phyloP scores from a whole-genome alignment of 2,797 vertebrate species.

The Chromobotia macracanthus region DNA sequence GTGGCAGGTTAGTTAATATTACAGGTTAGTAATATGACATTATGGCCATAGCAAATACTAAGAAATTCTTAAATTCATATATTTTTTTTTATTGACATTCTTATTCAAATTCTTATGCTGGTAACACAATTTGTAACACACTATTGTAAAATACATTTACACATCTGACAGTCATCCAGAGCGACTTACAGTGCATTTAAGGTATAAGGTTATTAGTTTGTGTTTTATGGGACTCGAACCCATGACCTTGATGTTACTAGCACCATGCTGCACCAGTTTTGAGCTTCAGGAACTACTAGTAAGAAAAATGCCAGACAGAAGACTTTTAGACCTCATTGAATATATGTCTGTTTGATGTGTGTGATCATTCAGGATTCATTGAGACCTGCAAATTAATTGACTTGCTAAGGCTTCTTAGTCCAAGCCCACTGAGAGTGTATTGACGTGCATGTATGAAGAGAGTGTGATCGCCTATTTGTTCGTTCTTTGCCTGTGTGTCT shows the following conservation, averaged over 20 bases:
- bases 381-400: conserved; percentile 29
- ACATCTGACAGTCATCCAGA: too few species aligned
- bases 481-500: background rate
- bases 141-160: too few species aligned
- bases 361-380: conserved; percentile 42
- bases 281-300: background rate
- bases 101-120: too few species aligned
- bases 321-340: background rate
- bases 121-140: too few species aligned
- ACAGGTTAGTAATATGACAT: too few species aligned
- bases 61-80: background rate
- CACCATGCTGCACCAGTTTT: background rate
- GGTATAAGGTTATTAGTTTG: too few species aligned
- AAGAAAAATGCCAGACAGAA: too few species aligned
- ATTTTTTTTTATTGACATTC: too few species aligned
- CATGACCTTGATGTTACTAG: background rate
- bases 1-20: too few species aligned
- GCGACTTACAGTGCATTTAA: too few species aligned
- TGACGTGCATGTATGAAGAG: background rate
- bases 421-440: background rate
- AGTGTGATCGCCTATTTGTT: background rate
- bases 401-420: background rate
- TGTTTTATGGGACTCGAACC: background rate
- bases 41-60: background rate
- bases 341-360: conserved; percentile 27